phyloP scores from a whole-genome alignment of 2,113 vertebrate genomes.

The Ictidomys tridecemlineatus region DNA sequence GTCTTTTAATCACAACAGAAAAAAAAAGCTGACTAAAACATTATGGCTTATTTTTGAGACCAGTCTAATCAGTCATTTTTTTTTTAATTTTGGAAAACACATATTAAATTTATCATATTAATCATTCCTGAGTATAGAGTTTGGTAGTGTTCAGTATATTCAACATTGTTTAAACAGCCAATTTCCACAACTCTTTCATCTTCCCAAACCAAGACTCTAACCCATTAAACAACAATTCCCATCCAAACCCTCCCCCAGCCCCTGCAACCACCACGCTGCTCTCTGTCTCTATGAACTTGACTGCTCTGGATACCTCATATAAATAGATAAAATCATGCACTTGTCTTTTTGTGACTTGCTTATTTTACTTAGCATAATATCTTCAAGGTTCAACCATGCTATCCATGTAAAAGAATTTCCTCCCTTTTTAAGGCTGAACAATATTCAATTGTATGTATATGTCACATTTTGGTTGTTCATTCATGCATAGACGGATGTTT shows the following conservation, averaged over 20 bases:
- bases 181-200: neutral
- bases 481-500: too few relatives aligned
- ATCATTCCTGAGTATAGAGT: neutral
- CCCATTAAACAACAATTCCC: neutral
- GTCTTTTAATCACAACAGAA: too few relatives aligned
- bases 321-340: neutral
- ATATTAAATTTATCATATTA: neutral
- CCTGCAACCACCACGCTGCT: neutral
- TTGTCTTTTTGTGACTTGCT: neutral
- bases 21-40: too few relatives aligned
- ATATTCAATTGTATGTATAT: neutral
- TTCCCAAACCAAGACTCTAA: neutral
- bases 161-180: neutral
- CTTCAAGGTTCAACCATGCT: neutral
- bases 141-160: conserved; percentile 12
- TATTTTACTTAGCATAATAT: neutral
- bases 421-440: neutral
- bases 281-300: neutral
- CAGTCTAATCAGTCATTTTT: neutral
- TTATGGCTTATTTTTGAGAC: neutral
- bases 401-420: neutral
- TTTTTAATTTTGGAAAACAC: neutral
- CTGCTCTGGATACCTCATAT: neutral
- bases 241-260: too few relatives aligned
- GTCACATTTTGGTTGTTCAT: neutral